Base-by-base conservation (phyloP, 2,113 vertebrate genomes). In the Seriola rivoliana region DNA sequence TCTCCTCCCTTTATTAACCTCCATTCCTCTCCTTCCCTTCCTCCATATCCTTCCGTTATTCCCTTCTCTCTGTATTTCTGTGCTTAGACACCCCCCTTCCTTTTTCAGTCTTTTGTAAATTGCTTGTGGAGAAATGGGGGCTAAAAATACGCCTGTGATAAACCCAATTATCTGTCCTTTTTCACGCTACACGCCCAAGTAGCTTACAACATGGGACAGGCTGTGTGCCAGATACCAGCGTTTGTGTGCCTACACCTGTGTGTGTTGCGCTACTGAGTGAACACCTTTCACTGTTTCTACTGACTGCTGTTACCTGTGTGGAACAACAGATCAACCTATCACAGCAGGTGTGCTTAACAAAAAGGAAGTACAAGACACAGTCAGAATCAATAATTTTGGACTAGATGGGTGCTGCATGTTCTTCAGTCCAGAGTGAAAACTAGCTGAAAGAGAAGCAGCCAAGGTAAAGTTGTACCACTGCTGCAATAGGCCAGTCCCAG, bases 161-260 rank as follows among this genome's bases (percentile, higher is more conserved):
- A 92, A 89, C 75, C 78, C 80, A 88, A 90, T 91, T 84, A 90
- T 88, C 77, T 89, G 75, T 88, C 83, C 75, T 71, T 89, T 85
- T 89, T 81, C 81, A 90, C 42, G 77, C 88, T 82, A 73, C 86
- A 86, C 69, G 23, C 71, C 89, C 86, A 84, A 78, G 78, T 68
- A 25, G 79, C 81, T 85, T 40, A 70, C 67, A 74, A 80, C 70
- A 81, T 13, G 76, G 69, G 52, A 74, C 76, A 55, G 81, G 77
- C 85, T 74, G 71, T 17, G 48, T 58, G 81, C 79, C 76, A 86
- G 76, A 86, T 73, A 82, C 44, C 72, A 81, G 60, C 50, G 71
- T 66, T 57, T 71, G 62, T 60, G 44, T 7, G n/a, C 40, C n/a
- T 23, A 8, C 74, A 81, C 86, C 80, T 88, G 67, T 55, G 38